Base-by-base conservation (phyloP, 2,888 invertebrate genomes). In the Andricus quercusramuli region DNA sequence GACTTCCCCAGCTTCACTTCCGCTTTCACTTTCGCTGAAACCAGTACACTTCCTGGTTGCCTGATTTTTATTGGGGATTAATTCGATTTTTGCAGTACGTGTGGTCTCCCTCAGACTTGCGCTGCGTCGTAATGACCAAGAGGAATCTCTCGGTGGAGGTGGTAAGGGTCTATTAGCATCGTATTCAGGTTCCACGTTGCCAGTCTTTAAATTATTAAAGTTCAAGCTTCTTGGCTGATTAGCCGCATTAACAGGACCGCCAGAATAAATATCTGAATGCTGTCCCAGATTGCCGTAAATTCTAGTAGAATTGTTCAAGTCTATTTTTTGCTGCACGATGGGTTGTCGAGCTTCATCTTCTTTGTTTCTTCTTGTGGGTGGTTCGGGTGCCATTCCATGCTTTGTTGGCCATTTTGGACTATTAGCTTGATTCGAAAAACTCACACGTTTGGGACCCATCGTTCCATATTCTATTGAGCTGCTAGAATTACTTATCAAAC, bases 1-100 rank as follows among this genome's bases (percentile, higher is more conserved):
- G 81, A 96, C 94, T 92, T 96, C 96, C 6, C 95, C 95, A 62
- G 95, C 96, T 90, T 96, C 96, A 64, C 96, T 96, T 41, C 96
- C 96, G 89, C 96, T 95, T 90, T 96, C 96, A 82, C 95, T 95
- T 88, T 95, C 96, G 80, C 87, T 84, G 79, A 89, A 77, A 9
- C 85, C 84, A 37, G 84, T 83, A 86, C 87, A 88, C 77, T 86
- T 89, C 62, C 88, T 83, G 3, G 77, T 83, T 37, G 76, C 59
- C 29, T 82, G 84, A 80, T 82, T 80, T 70, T 82, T 59, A 66
- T 51, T 25, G 29, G n/a, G 20, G 8, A 32, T n/a, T 4, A 51
- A 22, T n/a, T 74, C 74, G 62, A 47, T 22, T 56, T 51, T 76
- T 78, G 29, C 17, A 25, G 68, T 51, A n/a, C 77, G n/a, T n/a